Conservation (phyloP, 2,113 vertebrate species). For the Clarias batrachus region DNA sequence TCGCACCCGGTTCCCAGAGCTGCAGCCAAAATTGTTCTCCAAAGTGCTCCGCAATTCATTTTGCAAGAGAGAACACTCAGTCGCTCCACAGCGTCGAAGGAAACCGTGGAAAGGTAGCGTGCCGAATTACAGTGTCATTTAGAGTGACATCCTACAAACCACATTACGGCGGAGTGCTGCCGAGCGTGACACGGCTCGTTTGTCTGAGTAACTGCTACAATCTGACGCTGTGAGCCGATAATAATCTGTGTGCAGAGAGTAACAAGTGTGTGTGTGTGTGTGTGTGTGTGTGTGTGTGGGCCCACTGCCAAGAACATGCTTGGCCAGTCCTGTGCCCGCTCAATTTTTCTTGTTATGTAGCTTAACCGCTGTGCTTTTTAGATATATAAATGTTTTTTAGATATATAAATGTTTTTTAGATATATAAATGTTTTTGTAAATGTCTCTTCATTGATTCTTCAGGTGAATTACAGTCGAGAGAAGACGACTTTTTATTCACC, state of each 20-base stretch:
- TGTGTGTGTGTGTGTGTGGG: background rate
- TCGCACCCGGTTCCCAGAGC: background rate
- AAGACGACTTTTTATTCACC: background rate
- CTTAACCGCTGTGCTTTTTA: background rate
- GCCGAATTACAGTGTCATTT: conserved; percentile 34
- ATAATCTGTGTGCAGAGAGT: background rate
- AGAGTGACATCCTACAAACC: conserved; percentile 40
- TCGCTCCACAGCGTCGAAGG: background rate
- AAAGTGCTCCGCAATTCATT: conserved; percentile 28
- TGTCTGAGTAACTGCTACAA: conserved; percentile 26
- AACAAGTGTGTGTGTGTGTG: conserved; percentile 8
- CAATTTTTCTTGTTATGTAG: background rate
- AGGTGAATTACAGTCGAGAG: background rate
- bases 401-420: background rate
- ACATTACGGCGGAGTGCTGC: conserved; percentile 32
- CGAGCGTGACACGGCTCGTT: conserved; percentile 22
- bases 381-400: background rate
- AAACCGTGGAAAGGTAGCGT: conserved; percentile 4
- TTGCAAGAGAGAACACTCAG: conserved; percentile 16
- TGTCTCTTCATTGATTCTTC: background rate
- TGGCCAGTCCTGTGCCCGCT: background rate
- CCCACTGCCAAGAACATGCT: background rate
- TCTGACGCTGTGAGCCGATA: background rate
- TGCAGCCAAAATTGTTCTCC: background rate
- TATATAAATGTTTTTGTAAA: background rate